Evolutionary conservation across 1,140 invertebrate species (phyloP).

Genomic region (Propsilocerus akamusi): DNA sequence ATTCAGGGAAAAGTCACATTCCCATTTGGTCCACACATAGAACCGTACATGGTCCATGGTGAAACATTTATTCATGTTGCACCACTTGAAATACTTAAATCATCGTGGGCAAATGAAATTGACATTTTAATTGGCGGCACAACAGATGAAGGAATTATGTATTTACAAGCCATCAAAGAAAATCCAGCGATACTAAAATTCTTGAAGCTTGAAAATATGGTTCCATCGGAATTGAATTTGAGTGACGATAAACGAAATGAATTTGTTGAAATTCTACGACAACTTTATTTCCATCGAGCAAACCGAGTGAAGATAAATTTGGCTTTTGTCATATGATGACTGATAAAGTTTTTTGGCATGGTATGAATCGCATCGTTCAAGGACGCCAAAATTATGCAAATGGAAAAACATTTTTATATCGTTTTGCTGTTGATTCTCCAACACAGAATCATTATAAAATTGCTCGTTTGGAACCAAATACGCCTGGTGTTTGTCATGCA

Average conservation of each 20-base stretch:
- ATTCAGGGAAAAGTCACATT: not conserved
- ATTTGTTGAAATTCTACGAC: not conserved
- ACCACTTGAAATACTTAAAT: conserved; percentile 21
- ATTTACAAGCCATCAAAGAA: conserved; percentile 10
- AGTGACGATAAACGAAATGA: not conserved
- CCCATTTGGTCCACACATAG: conserved; percentile 17
- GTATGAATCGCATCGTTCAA: not conserved
- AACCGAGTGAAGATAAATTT: not conserved
- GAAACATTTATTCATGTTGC: conserved; percentile 18
- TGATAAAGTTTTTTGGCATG: not conserved
- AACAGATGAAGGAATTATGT: conserved; percentile 22
- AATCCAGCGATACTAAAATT: not conserved
- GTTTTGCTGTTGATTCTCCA: conserved; percentile 10
- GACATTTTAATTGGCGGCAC: conserved; percentile 25
- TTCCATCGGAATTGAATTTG: not conserved
- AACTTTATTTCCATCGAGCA: not conserved
- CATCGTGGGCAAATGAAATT: conserved; percentile 24
- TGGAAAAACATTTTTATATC: not conserved
- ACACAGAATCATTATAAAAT: conserved; percentile 12
- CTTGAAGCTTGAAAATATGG: not conserved
- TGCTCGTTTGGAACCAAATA: not conserved
- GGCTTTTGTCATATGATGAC: not conserved
- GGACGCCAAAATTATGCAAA: not conserved
- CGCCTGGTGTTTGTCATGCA: conserved; percentile 31
- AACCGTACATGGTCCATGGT: conserved; percentile 18